phyloP scores from a whole-genome alignment of 2,113 vertebrate species.

The Larimichthys crocea region DNA sequence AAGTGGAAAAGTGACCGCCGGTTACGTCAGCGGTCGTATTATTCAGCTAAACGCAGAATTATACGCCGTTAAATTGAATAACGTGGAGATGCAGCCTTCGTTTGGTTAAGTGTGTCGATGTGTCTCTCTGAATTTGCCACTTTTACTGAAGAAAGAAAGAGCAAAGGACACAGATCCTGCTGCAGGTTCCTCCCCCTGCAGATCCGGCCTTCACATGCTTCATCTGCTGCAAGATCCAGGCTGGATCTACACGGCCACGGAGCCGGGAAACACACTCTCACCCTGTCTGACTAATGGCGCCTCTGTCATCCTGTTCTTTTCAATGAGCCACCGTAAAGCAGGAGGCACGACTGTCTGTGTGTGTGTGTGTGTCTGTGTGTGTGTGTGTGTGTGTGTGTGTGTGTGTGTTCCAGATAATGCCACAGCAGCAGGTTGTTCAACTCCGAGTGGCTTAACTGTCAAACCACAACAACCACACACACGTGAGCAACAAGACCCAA shows the following conservation, averaged over 20 bases:
- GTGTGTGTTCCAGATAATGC: not conserved
- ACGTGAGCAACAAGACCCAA: not conserved
- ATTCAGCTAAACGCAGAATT: slow-evolving; percentile 10
- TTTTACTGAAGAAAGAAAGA: not conserved
- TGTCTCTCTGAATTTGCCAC: not conserved
- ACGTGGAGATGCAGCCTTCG: slow-evolving; percentile 1
- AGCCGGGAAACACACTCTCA: not conserved
- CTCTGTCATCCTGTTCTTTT: not conserved
- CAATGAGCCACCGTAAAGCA: not conserved
- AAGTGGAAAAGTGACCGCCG: slow-evolving; percentile 17
- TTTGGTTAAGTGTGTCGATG: not conserved
- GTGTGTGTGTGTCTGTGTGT: slow-evolving; percentile 9
- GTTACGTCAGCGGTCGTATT: slow-evolving; percentile 25
- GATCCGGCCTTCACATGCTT: slow-evolving; percentile 16
- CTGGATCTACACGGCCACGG: not conserved
- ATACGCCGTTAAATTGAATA: slow-evolving; percentile 8
- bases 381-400: slow-evolving; percentile 16
- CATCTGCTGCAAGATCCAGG: slow-evolving; percentile 16
- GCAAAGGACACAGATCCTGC: slow-evolving; percentile 7
- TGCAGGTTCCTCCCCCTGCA: slow-evolving; percentile 1
- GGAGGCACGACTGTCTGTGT: not conserved
- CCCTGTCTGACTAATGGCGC: not conserved
- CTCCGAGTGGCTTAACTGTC: slow-evolving; percentile 20
- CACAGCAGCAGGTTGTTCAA: slow-evolving; percentile 11
- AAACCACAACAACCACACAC: slow-evolving; percentile 23